These are phyloP conservation scores for Xylocopa sonorina DNA, from an alignment of 1,140 invertebrate genomes.

Conservation along the genomic window DNA sequence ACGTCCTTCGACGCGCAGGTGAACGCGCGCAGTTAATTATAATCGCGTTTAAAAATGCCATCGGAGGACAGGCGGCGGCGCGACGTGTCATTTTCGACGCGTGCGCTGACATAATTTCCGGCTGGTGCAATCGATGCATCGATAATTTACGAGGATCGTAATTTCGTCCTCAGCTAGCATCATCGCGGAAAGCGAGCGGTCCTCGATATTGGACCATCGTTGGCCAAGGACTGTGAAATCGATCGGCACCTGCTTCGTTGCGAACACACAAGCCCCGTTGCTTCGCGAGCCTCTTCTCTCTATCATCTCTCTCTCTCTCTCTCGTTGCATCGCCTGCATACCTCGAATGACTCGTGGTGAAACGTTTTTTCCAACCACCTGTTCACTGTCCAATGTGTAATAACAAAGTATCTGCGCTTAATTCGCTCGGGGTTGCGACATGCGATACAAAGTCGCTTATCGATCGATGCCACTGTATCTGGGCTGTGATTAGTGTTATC, in stretches of 20 bases:
- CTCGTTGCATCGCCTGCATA: conserved; percentile 21
- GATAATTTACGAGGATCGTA: too few species aligned
- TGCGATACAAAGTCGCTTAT: neutral
- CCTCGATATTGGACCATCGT: conserved; percentile 27
- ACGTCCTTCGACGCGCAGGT: conserved; percentile 1
- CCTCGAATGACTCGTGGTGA: conserved; percentile 51
- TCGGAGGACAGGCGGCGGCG: neutral
- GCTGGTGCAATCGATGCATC: neutral
- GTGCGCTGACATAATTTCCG: neutral
- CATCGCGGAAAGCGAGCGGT: neutral
- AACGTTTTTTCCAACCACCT: conserved; percentile 61
- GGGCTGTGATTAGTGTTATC: too few species aligned
- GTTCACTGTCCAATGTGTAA: conserved; percentile 53
- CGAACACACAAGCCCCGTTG: conserved; percentile 30
- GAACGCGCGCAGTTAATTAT: neutral
- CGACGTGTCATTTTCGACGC: conserved; percentile 1
- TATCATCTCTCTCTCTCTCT: neutral
- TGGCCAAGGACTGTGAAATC: conserved; percentile 22
- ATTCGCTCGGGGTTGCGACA: neutral
- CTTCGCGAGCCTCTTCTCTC: neutral
- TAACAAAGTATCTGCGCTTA: conserved; percentile 27
- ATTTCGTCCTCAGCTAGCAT: neutral
- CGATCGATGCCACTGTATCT: too few species aligned
- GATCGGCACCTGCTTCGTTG: conserved; percentile 57
- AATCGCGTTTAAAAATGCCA: conserved; percentile 2